A percentile compares a stretch with the other conserved stretches of the same genome.
Evolutionary conservation across 2,113 vertebrate species (phyloP).

Genomic region (Pollachius pollachius): DNA sequence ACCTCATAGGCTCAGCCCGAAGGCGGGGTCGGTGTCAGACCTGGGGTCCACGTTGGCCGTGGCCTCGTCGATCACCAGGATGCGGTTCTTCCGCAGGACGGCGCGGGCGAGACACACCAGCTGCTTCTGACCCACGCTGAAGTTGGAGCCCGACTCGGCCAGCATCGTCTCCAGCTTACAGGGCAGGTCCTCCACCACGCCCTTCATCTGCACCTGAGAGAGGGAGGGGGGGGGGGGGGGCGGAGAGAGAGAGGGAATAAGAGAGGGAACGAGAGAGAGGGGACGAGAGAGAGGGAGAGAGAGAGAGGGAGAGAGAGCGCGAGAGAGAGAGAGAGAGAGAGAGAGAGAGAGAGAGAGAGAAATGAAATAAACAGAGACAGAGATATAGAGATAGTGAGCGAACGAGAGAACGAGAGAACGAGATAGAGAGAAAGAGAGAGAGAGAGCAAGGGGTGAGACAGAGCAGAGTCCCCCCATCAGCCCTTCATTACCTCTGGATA

Average conservation of each 20-base stretch:
- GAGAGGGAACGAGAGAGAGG: constrained; percentile 28
- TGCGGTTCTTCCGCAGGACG: constrained; percentile 89
- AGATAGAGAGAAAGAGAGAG: too few relatives aligned
- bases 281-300: too few relatives aligned
- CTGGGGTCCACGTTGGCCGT: constrained; percentile 93
- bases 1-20: too few relatives aligned
- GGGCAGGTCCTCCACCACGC: constrained; percentile 87
- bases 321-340: too few relatives aligned
- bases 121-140: constrained; percentile 95
- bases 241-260: too few relatives aligned
- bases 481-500: constrained; percentile 67
- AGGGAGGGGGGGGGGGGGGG: too few relatives aligned
- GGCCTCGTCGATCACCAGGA: constrained; percentile 95
- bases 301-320: too few relatives aligned
- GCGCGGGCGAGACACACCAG: constrained; percentile 93
- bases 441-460: constrained; percentile 29
- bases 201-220: constrained; percentile 88
- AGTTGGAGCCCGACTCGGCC: constrained; percentile 94
- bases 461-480: constrained; percentile 51
- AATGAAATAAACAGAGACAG: too few relatives aligned
- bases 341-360: too few relatives aligned
- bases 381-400: too few relatives aligned
- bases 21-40: too few relatives aligned
- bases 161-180: constrained; percentile 87
- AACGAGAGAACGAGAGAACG: too few relatives aligned